A percentile compares a stretch with the other conserved stretches of the same genome.
Conservation (phyloP, 2,113 vertebrate species). For the Xiphophorus couchianus region DNA sequence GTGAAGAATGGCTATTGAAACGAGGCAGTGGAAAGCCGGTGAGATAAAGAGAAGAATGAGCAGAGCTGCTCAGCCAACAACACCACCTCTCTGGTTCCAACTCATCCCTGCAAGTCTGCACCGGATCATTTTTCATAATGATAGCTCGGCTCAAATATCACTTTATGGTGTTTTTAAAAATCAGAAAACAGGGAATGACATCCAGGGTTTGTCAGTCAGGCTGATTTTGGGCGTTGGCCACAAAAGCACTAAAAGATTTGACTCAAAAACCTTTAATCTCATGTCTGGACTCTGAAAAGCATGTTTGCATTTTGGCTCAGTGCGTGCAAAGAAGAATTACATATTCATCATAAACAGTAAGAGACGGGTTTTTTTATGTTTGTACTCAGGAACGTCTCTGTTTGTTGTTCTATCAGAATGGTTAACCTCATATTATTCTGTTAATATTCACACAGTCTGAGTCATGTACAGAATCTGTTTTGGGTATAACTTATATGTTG, state of each 20-base stretch:
- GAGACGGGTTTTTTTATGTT: background rate
- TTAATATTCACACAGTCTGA: background rate
- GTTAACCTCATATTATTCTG: background rate
- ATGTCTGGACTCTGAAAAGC: conserved; percentile 52
- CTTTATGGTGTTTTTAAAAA: conserved; percentile 48
- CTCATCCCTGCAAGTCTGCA: conserved; percentile 63
- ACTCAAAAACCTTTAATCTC: conserved; percentile 57
- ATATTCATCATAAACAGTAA: background rate
- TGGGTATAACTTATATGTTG: background rate
- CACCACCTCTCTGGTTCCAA: conserved; percentile 57
- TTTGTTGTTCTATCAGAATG: conserved; percentile 8
- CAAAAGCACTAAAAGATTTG: conserved; percentile 35
- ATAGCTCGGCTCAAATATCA: conserved; percentile 58
- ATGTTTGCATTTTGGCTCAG: conserved; percentile 5
- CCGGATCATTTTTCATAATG: conserved; percentile 59
- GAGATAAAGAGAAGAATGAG: conserved; percentile 75
- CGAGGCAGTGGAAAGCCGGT: conserved; percentile 68
- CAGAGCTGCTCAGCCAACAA: conserved; percentile 51
- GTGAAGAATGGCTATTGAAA: conserved; percentile 77
- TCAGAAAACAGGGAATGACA: conserved; percentile 38
- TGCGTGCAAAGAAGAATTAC: background rate
- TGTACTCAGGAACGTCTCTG: background rate
- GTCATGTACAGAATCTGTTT: background rate
- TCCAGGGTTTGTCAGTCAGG: conserved; percentile 32
- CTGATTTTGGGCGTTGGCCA: conserved; percentile 37